Percentiles rank a stretch among this genome's conserved stretches.
phyloP scores from a whole-genome alignment of 2,113 vertebrate genomes.

The Taxidea taxus region DNA sequence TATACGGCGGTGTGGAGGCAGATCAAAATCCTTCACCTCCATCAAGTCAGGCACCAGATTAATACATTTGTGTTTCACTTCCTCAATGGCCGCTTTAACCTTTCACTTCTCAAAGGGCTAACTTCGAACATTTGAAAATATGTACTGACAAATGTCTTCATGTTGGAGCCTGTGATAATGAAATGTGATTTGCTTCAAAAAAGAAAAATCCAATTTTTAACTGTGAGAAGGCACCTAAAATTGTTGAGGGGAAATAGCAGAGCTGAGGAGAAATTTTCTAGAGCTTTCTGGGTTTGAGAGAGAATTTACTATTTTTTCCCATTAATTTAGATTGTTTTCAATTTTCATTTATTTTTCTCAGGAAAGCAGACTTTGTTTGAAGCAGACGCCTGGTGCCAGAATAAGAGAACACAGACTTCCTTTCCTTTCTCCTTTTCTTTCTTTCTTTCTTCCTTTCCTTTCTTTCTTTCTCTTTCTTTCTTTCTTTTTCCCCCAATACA shows the following conservation, averaged over 20 bases:
- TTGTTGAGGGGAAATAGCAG: not conserved
- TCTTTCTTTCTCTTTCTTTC: not conserved
- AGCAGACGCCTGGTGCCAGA: not conserved
- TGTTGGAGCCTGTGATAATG: not conserved
- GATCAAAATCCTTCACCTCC: not conserved
- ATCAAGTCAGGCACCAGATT: not conserved
- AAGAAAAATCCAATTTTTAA: not conserved
- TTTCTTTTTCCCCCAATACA: not conserved
- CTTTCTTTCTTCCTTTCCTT: not conserved
- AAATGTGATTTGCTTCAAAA: not conserved
- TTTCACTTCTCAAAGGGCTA: not conserved
- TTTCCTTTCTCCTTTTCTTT: not conserved
- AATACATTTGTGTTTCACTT: not conserved
- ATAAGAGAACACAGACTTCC: not conserved
- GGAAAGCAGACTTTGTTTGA: not conserved
- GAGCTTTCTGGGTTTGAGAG: not conserved
- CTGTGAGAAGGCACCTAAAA: not conserved
- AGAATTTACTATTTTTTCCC: not conserved
- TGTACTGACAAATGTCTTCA: not conserved
- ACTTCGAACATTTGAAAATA: not conserved
- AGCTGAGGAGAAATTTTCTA: not conserved
- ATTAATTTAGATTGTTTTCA: not conserved
- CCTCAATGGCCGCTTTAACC: not conserved
- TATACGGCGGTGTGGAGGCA: fast-evolving
- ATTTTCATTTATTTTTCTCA: not conserved